Evolutionary conservation across 2,113 vertebrate species (phyloP).

Genomic region (Antechinus flavipes): DNA sequence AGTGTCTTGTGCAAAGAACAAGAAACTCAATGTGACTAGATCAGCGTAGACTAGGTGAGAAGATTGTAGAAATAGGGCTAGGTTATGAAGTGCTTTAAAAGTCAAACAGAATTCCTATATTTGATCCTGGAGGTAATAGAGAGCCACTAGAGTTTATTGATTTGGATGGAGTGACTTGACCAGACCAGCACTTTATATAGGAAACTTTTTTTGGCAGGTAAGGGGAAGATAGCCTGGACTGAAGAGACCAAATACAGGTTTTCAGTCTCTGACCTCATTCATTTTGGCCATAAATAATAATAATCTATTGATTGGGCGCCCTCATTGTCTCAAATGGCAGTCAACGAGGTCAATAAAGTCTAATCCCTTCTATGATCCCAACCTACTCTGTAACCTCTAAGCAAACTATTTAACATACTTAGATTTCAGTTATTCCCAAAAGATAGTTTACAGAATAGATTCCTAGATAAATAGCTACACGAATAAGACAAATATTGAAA

Average conservation of each 20-base stretch:
- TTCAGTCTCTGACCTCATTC: background rate
- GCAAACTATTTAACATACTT: background rate
- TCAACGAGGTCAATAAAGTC: too few species aligned
- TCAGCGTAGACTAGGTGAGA: background rate
- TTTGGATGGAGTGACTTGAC: background rate
- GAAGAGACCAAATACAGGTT: background rate
- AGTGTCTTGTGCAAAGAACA: background rate
- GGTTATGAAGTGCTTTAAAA: background rate
- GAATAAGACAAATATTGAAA: accelerated
- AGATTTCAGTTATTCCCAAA: background rate
- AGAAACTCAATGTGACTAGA: background rate
- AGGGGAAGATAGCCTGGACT: background rate
- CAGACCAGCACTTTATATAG: background rate
- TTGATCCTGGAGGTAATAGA: background rate
- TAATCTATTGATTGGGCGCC: background rate
- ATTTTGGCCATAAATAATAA: background rate
- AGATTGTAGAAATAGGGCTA: background rate
- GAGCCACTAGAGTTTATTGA: background rate
- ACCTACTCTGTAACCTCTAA: background rate
- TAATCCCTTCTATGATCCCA: too few species aligned
- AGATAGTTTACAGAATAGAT: background rate
- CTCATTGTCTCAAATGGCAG: accelerated
- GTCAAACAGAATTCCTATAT: background rate
- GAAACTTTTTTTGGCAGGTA: background rate
- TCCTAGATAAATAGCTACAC: background rate